These are phyloP conservation scores for Scarus forsteni DNA, from an alignment of 2,797 vertebrate genomes.

Conservation along the genomic window DNA sequence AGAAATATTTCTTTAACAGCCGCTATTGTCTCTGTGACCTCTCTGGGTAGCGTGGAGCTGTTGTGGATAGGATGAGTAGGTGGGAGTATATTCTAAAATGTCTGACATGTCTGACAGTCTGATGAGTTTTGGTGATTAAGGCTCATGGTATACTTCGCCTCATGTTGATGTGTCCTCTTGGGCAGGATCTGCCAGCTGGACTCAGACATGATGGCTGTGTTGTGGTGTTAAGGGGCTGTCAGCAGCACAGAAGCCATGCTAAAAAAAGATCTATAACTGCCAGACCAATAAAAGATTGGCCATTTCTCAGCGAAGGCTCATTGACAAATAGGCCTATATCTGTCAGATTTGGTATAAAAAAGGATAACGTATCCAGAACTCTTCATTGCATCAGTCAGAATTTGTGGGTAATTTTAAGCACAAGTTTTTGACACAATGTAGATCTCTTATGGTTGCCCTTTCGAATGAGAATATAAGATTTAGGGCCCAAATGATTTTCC, in stretches of 20 bases:
- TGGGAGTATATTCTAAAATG: slow-evolving; percentile 41
- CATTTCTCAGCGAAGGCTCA: slow-evolving; percentile 43
- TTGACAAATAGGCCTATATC: slow-evolving; percentile 36
- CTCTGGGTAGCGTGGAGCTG: slow-evolving; percentile 14
- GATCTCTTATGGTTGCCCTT: too few species aligned
- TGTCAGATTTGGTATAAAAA: slow-evolving; percentile 5
- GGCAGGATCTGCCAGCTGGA: slow-evolving; percentile 58
- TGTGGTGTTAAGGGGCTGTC: slow-evolving; percentile 63
- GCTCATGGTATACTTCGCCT: slow-evolving; percentile 46
- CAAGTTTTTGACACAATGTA: too few species aligned
- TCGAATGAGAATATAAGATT: too few species aligned
- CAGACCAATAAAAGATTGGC: slow-evolving; percentile 43
- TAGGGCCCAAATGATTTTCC: too few species aligned
- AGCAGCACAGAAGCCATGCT: slow-evolving; percentile 45
- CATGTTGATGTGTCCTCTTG: slow-evolving; percentile 58
- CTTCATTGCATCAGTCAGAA: background rate
- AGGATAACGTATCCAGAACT: background rate
- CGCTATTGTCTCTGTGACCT: background rate
- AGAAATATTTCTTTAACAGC: too few species aligned
- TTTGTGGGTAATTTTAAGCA: too few species aligned
- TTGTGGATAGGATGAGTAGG: background rate
- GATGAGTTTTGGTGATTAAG: slow-evolving; percentile 68
- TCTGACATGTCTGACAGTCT: slow-evolving; percentile 53
- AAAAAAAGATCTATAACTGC: slow-evolving; percentile 71
- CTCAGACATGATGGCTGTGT: slow-evolving; percentile 57